A percentile compares a stretch with the other conserved stretches of the same genome.
phyloP scores from a whole-genome alignment of 2,797 vertebrate genomes.

The Psittacula derbiana region DNA sequence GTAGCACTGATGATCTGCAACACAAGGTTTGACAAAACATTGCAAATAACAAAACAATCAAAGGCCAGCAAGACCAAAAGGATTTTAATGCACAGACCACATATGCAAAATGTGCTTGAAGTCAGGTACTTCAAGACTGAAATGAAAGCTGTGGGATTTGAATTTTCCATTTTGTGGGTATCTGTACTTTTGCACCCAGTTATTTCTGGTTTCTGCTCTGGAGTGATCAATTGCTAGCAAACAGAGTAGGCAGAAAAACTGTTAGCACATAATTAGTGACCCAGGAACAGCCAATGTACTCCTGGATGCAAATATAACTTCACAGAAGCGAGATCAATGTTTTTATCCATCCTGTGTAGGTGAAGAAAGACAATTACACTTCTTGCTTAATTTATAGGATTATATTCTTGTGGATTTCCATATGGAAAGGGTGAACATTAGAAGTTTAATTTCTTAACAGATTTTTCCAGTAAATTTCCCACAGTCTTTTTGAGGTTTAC shows the following conservation, averaged over 20 bases:
- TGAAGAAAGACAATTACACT: background rate
- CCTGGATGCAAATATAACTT: background rate
- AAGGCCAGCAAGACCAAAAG: background rate
- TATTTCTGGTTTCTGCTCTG: background rate
- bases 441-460: background rate
- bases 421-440: background rate
- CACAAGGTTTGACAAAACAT: constrained; percentile 58
- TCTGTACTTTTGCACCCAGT: background rate
- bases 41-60: background rate
- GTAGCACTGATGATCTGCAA: constrained; percentile 90
- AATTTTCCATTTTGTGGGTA: background rate
- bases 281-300: background rate
- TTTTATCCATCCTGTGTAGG: background rate
- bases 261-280: background rate
- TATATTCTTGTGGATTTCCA: background rate
- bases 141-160: background rate
- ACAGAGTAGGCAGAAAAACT: background rate
- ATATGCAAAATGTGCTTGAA: background rate
- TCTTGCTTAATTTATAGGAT: background rate
- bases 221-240: background rate
- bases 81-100: rapidly evolving
- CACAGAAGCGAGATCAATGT: background rate
- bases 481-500: background rate
- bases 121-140: background rate
- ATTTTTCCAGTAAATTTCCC: background rate